Evolutionary conservation across 2,888 invertebrate species (phyloP), one percentile per base, ranked within the genome.

Genomic region (Drosophila incognita): DNA sequence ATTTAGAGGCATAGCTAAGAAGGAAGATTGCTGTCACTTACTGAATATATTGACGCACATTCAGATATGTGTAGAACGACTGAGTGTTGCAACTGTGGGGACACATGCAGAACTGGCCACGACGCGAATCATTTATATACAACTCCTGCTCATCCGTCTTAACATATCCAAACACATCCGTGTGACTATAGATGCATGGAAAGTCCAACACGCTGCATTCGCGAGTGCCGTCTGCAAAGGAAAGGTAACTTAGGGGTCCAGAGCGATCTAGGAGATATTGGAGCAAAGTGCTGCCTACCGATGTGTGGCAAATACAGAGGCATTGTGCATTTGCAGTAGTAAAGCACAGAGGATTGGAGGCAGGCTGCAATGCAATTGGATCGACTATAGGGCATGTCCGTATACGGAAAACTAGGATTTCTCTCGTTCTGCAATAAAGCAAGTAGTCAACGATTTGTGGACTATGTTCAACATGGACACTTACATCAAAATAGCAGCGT

Each of bases 331-430:
- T 90, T 91, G 70, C 93, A 93, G 51, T 73, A 52, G 5, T 57
- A 54, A 2, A 86, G 36, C 6, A 91, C 54, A 24, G 88, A 76
- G 4, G 73, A 56, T 53, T 92, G 92, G 8, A 90, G 79, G 35
- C 93, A 93, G 42, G 82, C 70, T 1, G 79, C 70, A 10, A 84
- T 52, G 63, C 93, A 93, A 63, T 93, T 93, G 18, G 75, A 38
- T 3, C 78, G 82, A 51, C 83, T 86, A 63, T 92, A 93, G 5
- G 54, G 24, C 24, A 92, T 49, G 10, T 29, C 58, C 4, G 69
- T 53, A 27, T 79, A 62, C 15, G 69, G 62, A 24, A 74, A 79
- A 29, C 68, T 62, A 0, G 76, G 66, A 21, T 81, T 79, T 1
- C 70, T 79, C 53, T 92, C 92, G 53, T 81, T 36, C 92, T 91